Conservation (phyloP, 2,888 invertebrate species). For the Campopleginae sp. region DNA sequence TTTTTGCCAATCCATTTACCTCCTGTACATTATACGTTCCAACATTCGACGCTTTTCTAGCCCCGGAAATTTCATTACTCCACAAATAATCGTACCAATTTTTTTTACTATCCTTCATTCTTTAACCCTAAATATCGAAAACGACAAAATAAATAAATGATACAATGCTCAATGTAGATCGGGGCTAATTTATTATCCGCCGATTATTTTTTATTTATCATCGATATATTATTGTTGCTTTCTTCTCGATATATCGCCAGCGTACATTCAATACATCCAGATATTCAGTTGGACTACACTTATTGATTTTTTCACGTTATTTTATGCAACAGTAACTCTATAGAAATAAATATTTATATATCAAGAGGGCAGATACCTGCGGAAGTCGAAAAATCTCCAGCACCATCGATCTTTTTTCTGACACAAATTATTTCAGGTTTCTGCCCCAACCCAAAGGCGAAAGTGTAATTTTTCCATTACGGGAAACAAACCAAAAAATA, state of each 20-base stretch:
- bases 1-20: neutral
- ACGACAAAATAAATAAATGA: constrained; percentile 18
- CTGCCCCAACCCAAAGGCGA: too few species aligned
- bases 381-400: too few species aligned
- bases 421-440: too few species aligned
- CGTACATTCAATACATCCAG: constrained; percentile 31
- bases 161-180: constrained; percentile 25
- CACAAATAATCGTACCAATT: constrained; percentile 35
- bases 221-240: constrained; percentile 39
- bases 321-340: constrained; percentile 25
- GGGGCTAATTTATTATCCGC: constrained; percentile 37
- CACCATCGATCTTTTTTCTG: too few species aligned
- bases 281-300: constrained; percentile 18
- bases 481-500: too few species aligned
- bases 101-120: constrained; percentile 7
- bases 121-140: constrained; percentile 19
- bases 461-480: too few species aligned
- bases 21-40: constrained; percentile 47
- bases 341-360: neutral
- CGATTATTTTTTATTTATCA: constrained; percentile 2
- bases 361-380: neutral
- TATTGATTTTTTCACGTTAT: constrained; percentile 39
- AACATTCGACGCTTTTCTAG: constrained; percentile 23
- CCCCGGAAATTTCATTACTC: constrained; percentile 14
- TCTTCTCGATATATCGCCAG: constrained; percentile 51